Evolutionary conservation across 2,113 vertebrate genomes (phyloP), one percentile per base, ranked within the genome.

Genomic region (Polyodon spathula): DNA sequence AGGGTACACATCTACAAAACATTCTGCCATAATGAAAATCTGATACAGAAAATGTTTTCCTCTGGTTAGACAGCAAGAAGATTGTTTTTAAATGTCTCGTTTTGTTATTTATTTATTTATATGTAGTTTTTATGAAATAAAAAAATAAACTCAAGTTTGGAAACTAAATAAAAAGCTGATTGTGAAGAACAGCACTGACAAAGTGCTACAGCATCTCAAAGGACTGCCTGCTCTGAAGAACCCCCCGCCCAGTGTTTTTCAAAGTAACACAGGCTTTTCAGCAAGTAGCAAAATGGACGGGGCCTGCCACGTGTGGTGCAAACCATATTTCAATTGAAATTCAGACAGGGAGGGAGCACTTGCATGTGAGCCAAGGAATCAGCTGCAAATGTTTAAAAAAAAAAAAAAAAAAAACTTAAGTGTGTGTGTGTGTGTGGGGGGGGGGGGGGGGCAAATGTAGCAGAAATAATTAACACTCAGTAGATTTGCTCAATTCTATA

Each of bases 241-340:
- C n/a, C n/a, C n/a, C n/a, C n/a, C n/a, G n/a, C 46, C 46, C 11
- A 10, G 11, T 50, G 46, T 5, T 50, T 50, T 50, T n/a, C n/a
- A n/a, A n/a, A n/a, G n/a, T n/a, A n/a, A 50, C 46, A 50, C 5
- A n/a, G 46, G 11, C 54, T 40, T 63, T 54, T 61, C 63, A 8
- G 60, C 1, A 3, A 51, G 52, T 58, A 63, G 54, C 59, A 64
- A 66, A 67, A 74, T 55, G 42, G 66, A 48, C 67, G 58, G 51
- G 65, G 55, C 64, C 63, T 81, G 74, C 66, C 71, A 77, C 63
- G 52, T 78, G 74, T 70, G 71, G 76, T 82, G 60, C 62, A 61
- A 77, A 75, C 56, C 54, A 62, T 56, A 65, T 67, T 74, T 69
- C 62, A 52, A 58, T 40, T 51, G 42, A 9, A 6, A 68, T 12